Conservation (phyloP, 92 coral and sea anemone species). For the Umimayanthus kanabou region DNA sequence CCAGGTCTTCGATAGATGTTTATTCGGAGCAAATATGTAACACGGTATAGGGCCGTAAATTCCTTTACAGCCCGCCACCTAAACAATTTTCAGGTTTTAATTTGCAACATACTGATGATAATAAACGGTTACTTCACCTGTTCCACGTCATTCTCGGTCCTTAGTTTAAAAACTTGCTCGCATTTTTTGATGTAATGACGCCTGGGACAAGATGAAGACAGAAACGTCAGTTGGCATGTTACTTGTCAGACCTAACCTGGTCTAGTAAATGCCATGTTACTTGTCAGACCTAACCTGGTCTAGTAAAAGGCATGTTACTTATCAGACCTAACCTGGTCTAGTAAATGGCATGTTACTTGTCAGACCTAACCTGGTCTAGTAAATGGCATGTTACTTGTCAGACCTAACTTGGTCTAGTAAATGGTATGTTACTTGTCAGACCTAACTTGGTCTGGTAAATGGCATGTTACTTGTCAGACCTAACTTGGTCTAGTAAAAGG, state of each 20-base stretch:
- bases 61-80: too few species aligned
- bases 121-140: constrained; percentile 50
- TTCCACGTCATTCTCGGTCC: constrained; percentile 62
- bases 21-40: too few species aligned
- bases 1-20: too few species aligned
- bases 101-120: too few species aligned
- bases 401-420: background rate
- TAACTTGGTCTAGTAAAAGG: background rate
- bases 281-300: background rate
- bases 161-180: constrained; percentile 78
- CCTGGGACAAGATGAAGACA: constrained; percentile 39
- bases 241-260: background rate
- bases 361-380: background rate
- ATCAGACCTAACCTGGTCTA: background rate
- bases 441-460: background rate
- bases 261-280: background rate
- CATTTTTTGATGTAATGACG: constrained; percentile 91
- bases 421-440: background rate
- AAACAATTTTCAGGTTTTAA: too few species aligned
- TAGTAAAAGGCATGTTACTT: background rate
- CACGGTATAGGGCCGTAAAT: too few species aligned
- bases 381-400: background rate
- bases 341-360: background rate
- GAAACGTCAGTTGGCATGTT: background rate
- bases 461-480: background rate